Evolutionary conservation across 2,888 invertebrate species (phyloP).

Genomic region (Molorchus minor): DNA sequence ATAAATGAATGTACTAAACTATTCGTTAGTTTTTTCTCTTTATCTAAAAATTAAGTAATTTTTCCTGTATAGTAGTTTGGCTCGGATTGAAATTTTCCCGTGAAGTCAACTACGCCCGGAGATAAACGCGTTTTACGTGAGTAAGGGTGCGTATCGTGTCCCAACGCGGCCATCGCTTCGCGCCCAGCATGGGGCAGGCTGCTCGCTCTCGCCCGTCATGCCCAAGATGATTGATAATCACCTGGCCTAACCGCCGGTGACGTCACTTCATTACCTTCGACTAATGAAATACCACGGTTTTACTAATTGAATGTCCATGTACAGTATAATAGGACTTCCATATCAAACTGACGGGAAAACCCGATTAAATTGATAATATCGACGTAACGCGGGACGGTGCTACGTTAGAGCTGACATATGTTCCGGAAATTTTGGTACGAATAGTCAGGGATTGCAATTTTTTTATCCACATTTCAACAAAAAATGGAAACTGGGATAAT

Average conservation of each 20-base stretch:
- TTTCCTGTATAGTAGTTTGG: background rate
- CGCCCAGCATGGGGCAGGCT: constrained; percentile 24
- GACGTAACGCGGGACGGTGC: background rate
- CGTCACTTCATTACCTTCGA: constrained; percentile 62
- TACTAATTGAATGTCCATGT: constrained; percentile 63
- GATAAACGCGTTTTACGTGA: background rate
- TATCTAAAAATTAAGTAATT: too few relatives aligned
- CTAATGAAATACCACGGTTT: constrained; percentile 63
- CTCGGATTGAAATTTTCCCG: background rate
- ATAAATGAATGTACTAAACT: too few relatives aligned
- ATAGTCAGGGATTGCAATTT: too few relatives aligned
- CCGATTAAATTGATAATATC: constrained; percentile 56
- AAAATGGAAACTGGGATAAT: too few relatives aligned
- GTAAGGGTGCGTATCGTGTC: constrained; percentile 15
- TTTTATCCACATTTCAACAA: too few relatives aligned
- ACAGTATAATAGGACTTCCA: constrained; percentile 62
- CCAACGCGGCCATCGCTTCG: constrained; percentile 19
- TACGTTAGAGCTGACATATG: background rate
- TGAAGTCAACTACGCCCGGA: background rate
- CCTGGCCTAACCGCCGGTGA: constrained; percentile 58
- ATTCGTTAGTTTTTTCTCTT: too few relatives aligned
- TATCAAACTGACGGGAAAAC: constrained; percentile 55
- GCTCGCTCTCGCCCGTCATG: constrained; percentile 34
- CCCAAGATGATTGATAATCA: constrained; percentile 62
- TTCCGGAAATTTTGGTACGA: too few relatives aligned